phyloP scores from a whole-genome alignment of 1,140 invertebrate genomes.

The Centruroides sculpturatus region DNA sequence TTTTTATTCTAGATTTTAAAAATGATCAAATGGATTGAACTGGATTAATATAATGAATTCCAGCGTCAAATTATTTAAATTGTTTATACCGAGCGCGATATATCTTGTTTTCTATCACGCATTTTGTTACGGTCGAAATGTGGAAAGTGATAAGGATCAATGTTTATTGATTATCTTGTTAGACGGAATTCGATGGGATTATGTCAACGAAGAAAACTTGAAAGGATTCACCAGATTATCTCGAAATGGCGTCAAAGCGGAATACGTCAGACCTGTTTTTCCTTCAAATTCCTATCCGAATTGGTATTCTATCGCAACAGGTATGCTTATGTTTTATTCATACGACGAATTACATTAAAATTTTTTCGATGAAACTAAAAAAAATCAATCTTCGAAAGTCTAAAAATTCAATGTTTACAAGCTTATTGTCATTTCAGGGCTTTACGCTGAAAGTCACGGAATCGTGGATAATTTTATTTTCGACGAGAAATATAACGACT shows the following conservation, averaged over 20 bases:
- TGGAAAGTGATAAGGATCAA: background rate
- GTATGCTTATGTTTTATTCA: slow-evolving; percentile 14
- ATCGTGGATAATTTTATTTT: slow-evolving; percentile 18
- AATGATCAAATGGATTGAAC: no score
- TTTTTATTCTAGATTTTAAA: no score
- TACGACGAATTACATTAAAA: no score
- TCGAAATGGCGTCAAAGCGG: slow-evolving; percentile 18
- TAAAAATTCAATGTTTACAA: no score
- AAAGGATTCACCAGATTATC: slow-evolving; percentile 20
- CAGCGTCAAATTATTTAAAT: no score
- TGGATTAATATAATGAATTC: no score
- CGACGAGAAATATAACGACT: slow-evolving; percentile 9
- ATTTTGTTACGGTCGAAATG: no score
- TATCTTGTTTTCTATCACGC: no score
- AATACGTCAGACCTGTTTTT: slow-evolving; percentile 22
- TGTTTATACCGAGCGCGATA: no score
- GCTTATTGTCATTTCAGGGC: background rate
- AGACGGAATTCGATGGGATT: slow-evolving; percentile 13
- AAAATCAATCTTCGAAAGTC: no score
- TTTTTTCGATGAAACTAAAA: no score
- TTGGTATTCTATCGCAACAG: slow-evolving; percentile 26
- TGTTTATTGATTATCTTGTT: slow-evolving; percentile 9
- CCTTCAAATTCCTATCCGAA: slow-evolving; percentile 27
- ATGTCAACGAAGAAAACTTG: slow-evolving; percentile 10
- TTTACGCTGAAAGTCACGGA: slow-evolving; percentile 18